Conservation (phyloP, 2,113 vertebrate genomes). For the Podarcis cretensis region DNA sequence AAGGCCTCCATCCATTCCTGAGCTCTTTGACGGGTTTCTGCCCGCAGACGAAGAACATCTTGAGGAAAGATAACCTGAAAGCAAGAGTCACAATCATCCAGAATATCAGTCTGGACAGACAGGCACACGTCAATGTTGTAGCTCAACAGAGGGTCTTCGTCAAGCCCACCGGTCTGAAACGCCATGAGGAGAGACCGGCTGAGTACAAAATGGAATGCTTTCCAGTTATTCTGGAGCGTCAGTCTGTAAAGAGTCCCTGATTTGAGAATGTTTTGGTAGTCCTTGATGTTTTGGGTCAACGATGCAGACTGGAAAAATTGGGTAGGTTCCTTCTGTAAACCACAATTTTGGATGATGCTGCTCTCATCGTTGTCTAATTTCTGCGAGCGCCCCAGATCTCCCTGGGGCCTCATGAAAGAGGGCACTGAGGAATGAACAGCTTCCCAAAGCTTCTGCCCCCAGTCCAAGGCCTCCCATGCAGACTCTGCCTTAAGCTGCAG, state of each 20-base stretch:
- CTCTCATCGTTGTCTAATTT: slow-evolving; percentile 56
- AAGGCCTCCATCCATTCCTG: slow-evolving; percentile 92
- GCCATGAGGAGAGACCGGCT: slow-evolving; percentile 85
- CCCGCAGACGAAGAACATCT: slow-evolving; percentile 86
- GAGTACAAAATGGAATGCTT: slow-evolving; percentile 91
- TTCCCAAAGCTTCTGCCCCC: slow-evolving; percentile 92
- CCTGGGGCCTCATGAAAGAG: slow-evolving; percentile 64
- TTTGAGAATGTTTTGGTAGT: slow-evolving; percentile 85
- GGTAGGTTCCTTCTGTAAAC: slow-evolving; percentile 74
- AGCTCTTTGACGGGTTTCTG: slow-evolving; percentile 85
- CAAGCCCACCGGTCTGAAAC: slow-evolving; percentile 85
- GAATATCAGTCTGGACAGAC: slow-evolving; percentile 81
- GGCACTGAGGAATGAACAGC: slow-evolving; percentile 77
- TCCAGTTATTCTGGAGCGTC: slow-evolving; percentile 91
- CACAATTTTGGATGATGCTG: slow-evolving; percentile 53
- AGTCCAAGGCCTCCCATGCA: slow-evolving; percentile 92
- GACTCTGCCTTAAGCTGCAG: slow-evolving; percentile 89
- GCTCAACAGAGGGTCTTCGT: slow-evolving; percentile 87
- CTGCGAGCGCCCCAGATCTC: slow-evolving; percentile 65
- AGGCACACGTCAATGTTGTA: slow-evolving; percentile 85
- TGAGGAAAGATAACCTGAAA: slow-evolving; percentile 91
- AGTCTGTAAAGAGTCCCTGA: slow-evolving; percentile 89
- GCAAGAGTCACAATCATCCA: slow-evolving; percentile 82
- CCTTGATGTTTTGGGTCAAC: slow-evolving; percentile 67
- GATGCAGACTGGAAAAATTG: slow-evolving; percentile 79